These are phyloP conservation scores for Aplocera efformata DNA, from an alignment of 2,888 invertebrate species.

Conservation along the genomic window DNA sequence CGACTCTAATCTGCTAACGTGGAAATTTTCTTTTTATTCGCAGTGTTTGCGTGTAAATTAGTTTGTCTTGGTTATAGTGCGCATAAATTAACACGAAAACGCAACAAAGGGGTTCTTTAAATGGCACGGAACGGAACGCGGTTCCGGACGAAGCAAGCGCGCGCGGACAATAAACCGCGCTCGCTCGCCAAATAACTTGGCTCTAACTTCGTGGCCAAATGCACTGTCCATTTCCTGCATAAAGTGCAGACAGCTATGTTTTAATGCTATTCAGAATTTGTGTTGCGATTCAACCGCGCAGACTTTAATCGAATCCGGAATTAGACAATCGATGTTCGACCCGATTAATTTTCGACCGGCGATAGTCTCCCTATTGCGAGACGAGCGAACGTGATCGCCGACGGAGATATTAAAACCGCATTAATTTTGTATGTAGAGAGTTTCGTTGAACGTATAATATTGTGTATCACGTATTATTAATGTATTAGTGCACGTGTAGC, in stretches of 20 bases:
- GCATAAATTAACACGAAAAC: slow-evolving; percentile 50
- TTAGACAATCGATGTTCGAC: slow-evolving; percentile 29
- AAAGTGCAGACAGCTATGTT: slow-evolving; percentile 37
- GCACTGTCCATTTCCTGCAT: slow-evolving; percentile 53
- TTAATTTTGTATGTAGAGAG: slow-evolving; percentile 32
- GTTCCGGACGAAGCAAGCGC: slow-evolving; percentile 46
- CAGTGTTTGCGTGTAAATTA: slow-evolving; percentile 26
- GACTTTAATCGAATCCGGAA: slow-evolving; percentile 35
- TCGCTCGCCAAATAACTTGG: slow-evolving; percentile 48
- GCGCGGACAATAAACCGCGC: slow-evolving; percentile 48
- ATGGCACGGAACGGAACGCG: slow-evolving; percentile 49
- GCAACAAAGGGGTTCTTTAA: slow-evolving; percentile 64
- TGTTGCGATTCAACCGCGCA: slow-evolving; percentile 36
- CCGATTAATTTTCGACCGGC: slow-evolving; percentile 32
- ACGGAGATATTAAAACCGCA: slow-evolving; percentile 38
- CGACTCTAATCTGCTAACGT: slow-evolving; percentile 35
- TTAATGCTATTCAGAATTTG: slow-evolving; percentile 39
- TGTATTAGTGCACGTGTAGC: no score
- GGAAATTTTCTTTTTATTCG: slow-evolving; percentile 25
- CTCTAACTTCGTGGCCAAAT: slow-evolving; percentile 56
- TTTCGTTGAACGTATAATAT: no score
- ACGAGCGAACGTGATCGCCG: slow-evolving; percentile 29
- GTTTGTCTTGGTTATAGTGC: slow-evolving; percentile 33
- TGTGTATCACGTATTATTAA: no score
- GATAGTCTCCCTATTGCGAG: slow-evolving; percentile 20